phyloP scores from a whole-genome alignment of 2,888 invertebrate genomes.

The Scaeva pyrastri region DNA sequence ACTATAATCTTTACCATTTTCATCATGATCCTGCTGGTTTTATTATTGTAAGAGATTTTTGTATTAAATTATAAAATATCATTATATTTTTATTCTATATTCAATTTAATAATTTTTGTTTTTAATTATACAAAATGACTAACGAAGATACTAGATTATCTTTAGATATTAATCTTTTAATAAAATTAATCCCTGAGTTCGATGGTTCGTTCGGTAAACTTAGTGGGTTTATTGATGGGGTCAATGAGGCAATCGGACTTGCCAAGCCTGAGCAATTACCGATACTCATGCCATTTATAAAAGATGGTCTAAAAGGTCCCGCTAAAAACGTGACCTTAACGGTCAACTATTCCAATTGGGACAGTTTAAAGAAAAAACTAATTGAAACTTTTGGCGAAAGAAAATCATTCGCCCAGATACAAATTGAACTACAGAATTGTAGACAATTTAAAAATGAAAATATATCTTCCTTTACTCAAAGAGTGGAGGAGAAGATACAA shows the following conservation, averaged over 20 bases:
- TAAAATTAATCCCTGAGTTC: constrained; percentile 16
- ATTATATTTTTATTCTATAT: too few species aligned
- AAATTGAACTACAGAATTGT: not conserved
- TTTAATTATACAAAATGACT: too few species aligned
- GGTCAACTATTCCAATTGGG: not conserved
- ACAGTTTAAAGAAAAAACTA: constrained; percentile 18
- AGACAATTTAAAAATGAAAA: too few species aligned
- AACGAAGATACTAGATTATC: not conserved
- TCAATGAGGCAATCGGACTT: not conserved
- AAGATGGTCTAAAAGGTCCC: not conserved
- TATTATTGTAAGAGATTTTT: too few species aligned
- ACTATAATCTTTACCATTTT: too few species aligned
- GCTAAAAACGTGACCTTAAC: too few species aligned
- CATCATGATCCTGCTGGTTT: too few species aligned
- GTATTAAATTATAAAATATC: too few species aligned
- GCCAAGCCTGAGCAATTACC: not conserved
- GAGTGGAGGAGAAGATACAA: too few species aligned
- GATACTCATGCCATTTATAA: not conserved
- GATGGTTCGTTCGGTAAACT: constrained; percentile 11
- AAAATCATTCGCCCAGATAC: not conserved
- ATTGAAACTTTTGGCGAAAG: constrained; percentile 4
- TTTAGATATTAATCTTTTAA: not conserved
- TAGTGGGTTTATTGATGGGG: constrained; percentile 6
- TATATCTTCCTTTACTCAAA: too few species aligned
- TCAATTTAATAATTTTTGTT: too few species aligned